phyloP scores from a whole-genome alignment of 1,140 invertebrate genomes.

The Rhyzopertha dominica region DNA sequence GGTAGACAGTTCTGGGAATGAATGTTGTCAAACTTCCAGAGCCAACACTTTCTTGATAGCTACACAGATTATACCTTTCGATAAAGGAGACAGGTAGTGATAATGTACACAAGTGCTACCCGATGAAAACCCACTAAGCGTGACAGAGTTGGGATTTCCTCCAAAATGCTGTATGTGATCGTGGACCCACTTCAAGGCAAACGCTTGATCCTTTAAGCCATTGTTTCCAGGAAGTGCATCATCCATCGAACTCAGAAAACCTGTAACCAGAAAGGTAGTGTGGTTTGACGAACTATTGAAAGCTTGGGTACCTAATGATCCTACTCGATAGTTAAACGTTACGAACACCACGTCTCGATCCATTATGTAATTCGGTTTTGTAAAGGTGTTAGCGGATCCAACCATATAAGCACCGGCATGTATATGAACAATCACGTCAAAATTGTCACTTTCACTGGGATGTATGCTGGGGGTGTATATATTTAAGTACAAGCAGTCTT shows the following conservation, averaged over 20 bases:
- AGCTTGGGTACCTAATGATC: conserved; percentile 55
- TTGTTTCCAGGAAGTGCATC: conserved; percentile 54
- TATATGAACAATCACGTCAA: conserved; percentile 52
- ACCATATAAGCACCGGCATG: conserved; percentile 54
- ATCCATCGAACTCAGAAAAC: conserved; percentile 55
- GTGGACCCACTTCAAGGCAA: conserved; percentile 56
- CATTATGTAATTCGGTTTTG: conserved; percentile 52
- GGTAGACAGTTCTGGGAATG: no score
- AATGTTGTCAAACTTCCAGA: no score
- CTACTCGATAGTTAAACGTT: conserved; percentile 58
- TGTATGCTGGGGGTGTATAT: conserved; percentile 38
- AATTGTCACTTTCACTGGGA: conserved; percentile 39
- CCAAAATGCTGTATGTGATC: conserved; percentile 53
- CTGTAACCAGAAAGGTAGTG: no score
- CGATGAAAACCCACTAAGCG: conserved; percentile 50
- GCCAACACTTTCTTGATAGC: no score
- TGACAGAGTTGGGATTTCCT: conserved; percentile 50
- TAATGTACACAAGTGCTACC: conserved; percentile 54
- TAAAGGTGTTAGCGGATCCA: conserved; percentile 47
- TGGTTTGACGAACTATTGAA: no score
- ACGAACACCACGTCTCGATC: conserved; percentile 54
- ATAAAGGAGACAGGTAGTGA: conserved; percentile 54
- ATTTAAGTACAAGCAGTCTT: conserved; percentile 7
- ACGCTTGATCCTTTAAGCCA: conserved; percentile 57
- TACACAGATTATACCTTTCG: no score